Evolutionary conservation across 2,888 invertebrate genomes (phyloP), one percentile per base, ranked within the genome.

Genomic region (Candidula unifasciata): DNA sequence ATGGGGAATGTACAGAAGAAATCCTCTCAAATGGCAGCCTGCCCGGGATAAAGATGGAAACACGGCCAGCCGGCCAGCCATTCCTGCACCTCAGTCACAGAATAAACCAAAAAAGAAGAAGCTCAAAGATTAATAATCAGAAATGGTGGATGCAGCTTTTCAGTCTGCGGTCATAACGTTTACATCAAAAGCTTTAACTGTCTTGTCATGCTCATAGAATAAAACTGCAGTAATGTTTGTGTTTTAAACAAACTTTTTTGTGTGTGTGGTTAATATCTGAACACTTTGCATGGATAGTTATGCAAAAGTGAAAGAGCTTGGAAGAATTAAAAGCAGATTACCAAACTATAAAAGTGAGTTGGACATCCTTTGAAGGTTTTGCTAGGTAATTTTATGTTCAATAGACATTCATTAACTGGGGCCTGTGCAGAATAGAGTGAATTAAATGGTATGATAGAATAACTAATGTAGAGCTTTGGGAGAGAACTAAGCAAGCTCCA

Each of bases 1-100:
- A n/a, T 98, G 98, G 98, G 97, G 98, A 0, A 96, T 98, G 95
- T 98, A 97, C 92, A 95, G 98, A 87, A 96, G 96, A 87, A 97
- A 97, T 92, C 96, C 98, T 2, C 94, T 98, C 8, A 96, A 96
- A 87, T 98, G 98, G 98, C 97, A 97, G 93, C 97, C 97, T 92
- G 95, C 96, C 6, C 94, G 95, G 83, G 94, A 94, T 30, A 90
- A 92, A 79, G 86, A 89, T 30, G 90, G 90, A 76, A 90, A 89
- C 37, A 89, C 86, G 33, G 94, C 95, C 69, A 33, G 79, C 64
- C 30, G 74, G 35, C 16, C 82, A 30, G 57, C 84, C 13, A 16
- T 86, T 35, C 54, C 84, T 30, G 66, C 74, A 74, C 57, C 85
- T 27, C 73, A 73, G 33, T 79, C 82, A 73, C 81, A 86, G 73